A percentile compares a stretch with the other conserved stretches of the same genome.
Conservation (phyloP, 2,113 vertebrate species). For the Dasyprocta punctata region DNA sequence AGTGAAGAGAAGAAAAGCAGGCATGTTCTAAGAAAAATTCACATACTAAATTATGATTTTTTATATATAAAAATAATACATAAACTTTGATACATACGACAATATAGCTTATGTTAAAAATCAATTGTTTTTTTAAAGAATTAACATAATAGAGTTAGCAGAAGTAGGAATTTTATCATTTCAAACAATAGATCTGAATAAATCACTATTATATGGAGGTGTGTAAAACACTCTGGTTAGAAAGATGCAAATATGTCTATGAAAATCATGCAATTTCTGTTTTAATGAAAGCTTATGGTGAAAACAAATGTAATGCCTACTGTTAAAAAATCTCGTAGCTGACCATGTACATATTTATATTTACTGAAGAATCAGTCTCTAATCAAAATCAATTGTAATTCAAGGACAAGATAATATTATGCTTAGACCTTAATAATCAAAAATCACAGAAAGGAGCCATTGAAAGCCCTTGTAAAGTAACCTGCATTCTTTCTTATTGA, state of each 20-base stretch:
- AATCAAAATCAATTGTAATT: slow-evolving; percentile 74
- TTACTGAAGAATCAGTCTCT: slow-evolving; percentile 68
- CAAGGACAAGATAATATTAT: slow-evolving; percentile 70
- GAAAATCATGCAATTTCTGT: slow-evolving; percentile 49
- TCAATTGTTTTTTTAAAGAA: slow-evolving; percentile 29
- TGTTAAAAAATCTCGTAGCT: slow-evolving; percentile 60
- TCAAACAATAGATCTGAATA: not conserved
- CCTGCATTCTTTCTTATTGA: slow-evolving; percentile 17
- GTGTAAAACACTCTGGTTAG: not conserved
- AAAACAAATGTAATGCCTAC: slow-evolving; percentile 42
- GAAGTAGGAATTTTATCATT: slow-evolving; percentile 5
- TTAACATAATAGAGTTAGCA: slow-evolving; percentile 7
- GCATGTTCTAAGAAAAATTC: not conserved
- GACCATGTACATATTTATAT: slow-evolving; percentile 57
- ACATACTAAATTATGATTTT: slow-evolving; percentile 31
- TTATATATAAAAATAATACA: not conserved
- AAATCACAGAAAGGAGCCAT: slow-evolving; percentile 64
- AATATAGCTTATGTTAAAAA: slow-evolving; percentile 22
- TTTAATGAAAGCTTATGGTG: slow-evolving; percentile 25
- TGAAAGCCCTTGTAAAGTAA: slow-evolving; percentile 17
- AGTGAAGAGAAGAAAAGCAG: slow-evolving; percentile 36
- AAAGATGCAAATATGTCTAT: slow-evolving; percentile 24
- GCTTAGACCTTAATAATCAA: slow-evolving; percentile 68
- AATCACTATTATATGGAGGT: not conserved
- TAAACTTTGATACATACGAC: slow-evolving; percentile 27